Evolutionary conservation across 2,113 vertebrate genomes (phyloP).

Genomic region (Oreochromis aureus): DNA sequence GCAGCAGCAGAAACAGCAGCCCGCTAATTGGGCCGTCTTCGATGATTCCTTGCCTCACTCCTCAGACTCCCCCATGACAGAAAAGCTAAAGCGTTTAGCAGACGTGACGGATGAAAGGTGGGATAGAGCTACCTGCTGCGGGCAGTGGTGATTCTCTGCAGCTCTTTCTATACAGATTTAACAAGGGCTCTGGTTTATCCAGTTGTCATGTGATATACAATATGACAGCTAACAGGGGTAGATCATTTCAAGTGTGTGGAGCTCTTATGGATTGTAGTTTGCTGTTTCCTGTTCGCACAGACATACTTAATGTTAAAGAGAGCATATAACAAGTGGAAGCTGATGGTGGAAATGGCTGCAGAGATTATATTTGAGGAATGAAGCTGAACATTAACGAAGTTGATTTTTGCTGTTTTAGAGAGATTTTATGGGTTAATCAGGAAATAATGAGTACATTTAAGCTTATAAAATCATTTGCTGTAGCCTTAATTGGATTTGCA

Average conservation of each 20-base stretch:
- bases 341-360: background rate
- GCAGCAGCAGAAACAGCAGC: background rate
- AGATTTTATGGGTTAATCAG: background rate
- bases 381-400: background rate
- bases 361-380: background rate
- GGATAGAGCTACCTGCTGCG: background rate
- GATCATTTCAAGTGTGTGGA: background rate
- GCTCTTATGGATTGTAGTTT: background rate
- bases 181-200: background rate
- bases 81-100: conserved; percentile 19
- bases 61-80: background rate
- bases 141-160: background rate
- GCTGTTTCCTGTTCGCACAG: background rate
- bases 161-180: background rate
- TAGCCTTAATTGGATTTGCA: background rate
- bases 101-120: conserved; percentile 33
- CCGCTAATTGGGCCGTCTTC: background rate
- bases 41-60: background rate
- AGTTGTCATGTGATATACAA: background rate
- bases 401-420: background rate
- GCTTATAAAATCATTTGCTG: background rate
- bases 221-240: background rate
- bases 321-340: background rate
- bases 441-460: background rate
- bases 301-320: background rate